Base-by-base conservation (phyloP, 2,797 vertebrate species). In the Glossophaga mutica region DNA sequence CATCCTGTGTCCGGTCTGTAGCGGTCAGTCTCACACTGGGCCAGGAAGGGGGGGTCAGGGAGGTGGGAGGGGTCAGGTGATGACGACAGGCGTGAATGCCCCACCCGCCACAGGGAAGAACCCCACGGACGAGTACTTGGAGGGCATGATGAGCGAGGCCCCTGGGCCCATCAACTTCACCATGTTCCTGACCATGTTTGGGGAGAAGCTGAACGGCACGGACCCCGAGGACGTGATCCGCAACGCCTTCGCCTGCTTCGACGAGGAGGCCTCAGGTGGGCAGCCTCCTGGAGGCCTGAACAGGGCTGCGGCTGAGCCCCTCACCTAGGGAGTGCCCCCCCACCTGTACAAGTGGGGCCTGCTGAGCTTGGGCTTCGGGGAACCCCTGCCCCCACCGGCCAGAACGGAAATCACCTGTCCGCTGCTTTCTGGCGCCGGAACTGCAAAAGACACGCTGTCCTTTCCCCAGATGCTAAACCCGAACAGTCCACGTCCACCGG, bases 181-280 rank as follows among this genome's bases (percentile, higher is more conserved):
- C 96, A 99, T 99, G 99, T 99, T 99, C 98, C 99, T 99, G 98
- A 99, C 99, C 93, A 99, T 99, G 99, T 99, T 99, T 0, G 99
- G 99, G 96, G 99, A 99, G 97, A 99, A 99, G 97, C 99, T 99
- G 92, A 99, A 99, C 0, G 99, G 99, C 85, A 99, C 99, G 0
- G 99, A 99, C 98, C 99, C 99, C 0, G 99, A 99, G 97, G 99
- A 99, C 0, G 99, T 99, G 94, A 99, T 99, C 98, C 99, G 99
- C 96, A 99, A 99, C 0, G 99, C 99, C 98, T 99, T 99, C 0
- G 99, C 99, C 98, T 99, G 99, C 98, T 99, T 99, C 0, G 99
- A 99, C 0, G 99, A 99, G 98, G 99, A 99, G 78, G 99, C 99
- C 1, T 99, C 99, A 96, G 99, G 99, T 99, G 96, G 29, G 96